Percentiles rank a stretch among this genome's conserved stretches.
These are phyloP conservation scores for Volucella inflata DNA, from an alignment of 2,888 invertebrate genomes.

Conservation along the genomic window DNA sequence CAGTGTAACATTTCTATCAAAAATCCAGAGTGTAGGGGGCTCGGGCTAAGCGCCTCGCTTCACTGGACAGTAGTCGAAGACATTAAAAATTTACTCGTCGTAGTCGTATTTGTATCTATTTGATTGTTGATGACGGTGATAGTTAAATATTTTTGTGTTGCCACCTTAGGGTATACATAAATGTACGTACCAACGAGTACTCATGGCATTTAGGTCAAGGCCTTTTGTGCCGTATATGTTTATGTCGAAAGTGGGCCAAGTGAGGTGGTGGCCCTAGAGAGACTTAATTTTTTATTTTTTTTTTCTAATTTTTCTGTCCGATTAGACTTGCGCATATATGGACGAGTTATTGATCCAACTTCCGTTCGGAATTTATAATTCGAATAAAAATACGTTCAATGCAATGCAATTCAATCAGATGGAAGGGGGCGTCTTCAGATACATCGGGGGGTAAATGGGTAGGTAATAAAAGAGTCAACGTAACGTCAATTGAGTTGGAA, in stretches of 20 bases:
- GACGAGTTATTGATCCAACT: conserved; percentile 62
- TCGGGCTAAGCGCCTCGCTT: conserved; percentile 36
- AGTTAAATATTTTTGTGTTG: conserved; percentile 51
- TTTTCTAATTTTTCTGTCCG: background rate
- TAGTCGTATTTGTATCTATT: conserved; percentile 13
- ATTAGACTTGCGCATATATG: conserved; percentile 26
- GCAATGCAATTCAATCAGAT: background rate
- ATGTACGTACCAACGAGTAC: conserved; percentile 1
- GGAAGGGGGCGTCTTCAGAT: background rate
- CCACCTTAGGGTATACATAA: conserved; percentile 62
- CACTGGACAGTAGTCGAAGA: conserved; percentile 44
- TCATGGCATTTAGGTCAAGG: conserved; percentile 69
- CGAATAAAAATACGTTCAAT: conserved; percentile 22
- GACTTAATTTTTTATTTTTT: too few species aligned
- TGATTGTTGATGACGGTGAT: conserved; percentile 39
- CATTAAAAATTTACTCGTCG: conserved; percentile 25
- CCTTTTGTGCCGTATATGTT: conserved; percentile 39
- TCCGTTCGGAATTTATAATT: conserved; percentile 55
- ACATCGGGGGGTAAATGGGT: too few species aligned
- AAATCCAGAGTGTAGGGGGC: background rate
- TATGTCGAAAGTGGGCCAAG: conserved; percentile 56
- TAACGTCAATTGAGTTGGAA: conserved; percentile 58
- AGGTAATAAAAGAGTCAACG: conserved; percentile 12
- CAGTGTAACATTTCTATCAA: conserved; percentile 37
- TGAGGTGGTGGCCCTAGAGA: conserved; percentile 31